Evolutionary conservation across 64 coral and sea anemone genomes (phyloP).

Genomic region (Montipora sp.): DNA sequence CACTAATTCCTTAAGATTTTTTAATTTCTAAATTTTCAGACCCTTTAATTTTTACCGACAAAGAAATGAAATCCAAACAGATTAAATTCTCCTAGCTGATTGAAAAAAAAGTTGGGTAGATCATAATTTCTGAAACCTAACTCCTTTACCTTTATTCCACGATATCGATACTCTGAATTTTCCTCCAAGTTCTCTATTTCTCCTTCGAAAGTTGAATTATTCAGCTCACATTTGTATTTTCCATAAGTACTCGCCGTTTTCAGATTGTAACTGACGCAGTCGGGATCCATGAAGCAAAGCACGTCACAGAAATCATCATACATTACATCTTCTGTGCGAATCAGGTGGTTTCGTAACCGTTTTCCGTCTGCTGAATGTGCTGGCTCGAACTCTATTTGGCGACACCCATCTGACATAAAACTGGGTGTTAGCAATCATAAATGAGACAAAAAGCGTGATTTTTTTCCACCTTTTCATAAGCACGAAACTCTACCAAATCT

Average conservation of each 20-base stretch:
- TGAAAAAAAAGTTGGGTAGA: too few species aligned
- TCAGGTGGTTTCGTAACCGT: conserved; percentile 1
- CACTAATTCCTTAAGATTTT: too few species aligned
- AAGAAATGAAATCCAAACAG: too few species aligned
- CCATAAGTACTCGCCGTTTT: not conserved
- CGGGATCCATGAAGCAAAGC: not conserved
- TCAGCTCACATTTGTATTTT: conserved; percentile 27
- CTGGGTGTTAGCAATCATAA: too few species aligned
- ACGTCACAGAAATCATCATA: not conserved
- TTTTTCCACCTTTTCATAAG: too few species aligned
- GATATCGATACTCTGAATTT: not conserved
- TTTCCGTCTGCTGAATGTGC: not conserved
- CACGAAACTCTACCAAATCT: too few species aligned
- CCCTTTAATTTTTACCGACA: too few species aligned
- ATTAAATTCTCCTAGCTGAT: too few species aligned
- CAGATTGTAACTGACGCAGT: conserved; percentile 23
- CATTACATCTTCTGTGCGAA: not conserved
- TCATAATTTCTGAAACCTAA: too few species aligned
- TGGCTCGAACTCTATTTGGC: not conserved
- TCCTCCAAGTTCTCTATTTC: not conserved
- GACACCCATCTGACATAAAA: not conserved
- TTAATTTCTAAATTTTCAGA: too few species aligned
- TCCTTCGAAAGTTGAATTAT: conserved; percentile 17
- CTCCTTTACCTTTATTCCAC: not conserved
- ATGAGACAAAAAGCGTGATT: too few species aligned